A percentile compares a stretch with the other conserved stretches of the same genome.
Conservation (phyloP, 2,113 vertebrate species). For the Eurypyga helias region DNA sequence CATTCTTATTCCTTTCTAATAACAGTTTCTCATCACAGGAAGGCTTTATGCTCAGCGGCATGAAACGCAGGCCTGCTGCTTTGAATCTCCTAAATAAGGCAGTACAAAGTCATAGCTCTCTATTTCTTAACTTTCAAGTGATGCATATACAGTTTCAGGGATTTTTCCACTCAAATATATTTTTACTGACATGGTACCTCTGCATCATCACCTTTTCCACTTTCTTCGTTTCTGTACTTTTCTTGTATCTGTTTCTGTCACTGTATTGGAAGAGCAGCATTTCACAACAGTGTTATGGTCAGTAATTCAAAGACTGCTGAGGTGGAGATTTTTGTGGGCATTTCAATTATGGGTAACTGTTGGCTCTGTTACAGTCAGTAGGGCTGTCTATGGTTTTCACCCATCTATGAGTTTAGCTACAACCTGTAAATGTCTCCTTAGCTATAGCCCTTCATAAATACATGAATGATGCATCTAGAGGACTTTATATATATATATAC, state of each 20-base stretch:
- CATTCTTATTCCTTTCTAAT: neutral
- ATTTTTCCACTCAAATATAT: neutral
- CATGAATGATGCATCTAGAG: neutral
- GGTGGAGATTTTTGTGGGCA: neutral
- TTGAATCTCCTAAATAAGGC: neutral
- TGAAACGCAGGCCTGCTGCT: neutral
- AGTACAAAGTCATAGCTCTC: neutral
- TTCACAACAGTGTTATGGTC: neutral
- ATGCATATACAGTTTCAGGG: neutral
- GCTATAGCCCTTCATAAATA: neutral
- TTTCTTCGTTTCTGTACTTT: neutral
- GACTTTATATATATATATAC: neutral
- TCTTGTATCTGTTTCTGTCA: neutral
- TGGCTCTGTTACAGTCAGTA: neutral
- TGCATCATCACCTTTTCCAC: neutral
- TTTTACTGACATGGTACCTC: neutral
- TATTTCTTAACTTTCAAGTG: neutral
- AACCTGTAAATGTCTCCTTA: neutral
- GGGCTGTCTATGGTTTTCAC: neutral
- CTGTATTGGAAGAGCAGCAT: neutral
- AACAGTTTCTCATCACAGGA: neutral
- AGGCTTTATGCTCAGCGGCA: neutral
- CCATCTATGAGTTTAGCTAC: neutral
- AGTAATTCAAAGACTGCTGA: conserved; percentile 41
- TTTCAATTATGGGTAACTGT: conserved; percentile 23